Evolutionary conservation across 2,888 invertebrate genomes (phyloP).

Genomic region (Acanthococcus lagerstroemiae): DNA sequence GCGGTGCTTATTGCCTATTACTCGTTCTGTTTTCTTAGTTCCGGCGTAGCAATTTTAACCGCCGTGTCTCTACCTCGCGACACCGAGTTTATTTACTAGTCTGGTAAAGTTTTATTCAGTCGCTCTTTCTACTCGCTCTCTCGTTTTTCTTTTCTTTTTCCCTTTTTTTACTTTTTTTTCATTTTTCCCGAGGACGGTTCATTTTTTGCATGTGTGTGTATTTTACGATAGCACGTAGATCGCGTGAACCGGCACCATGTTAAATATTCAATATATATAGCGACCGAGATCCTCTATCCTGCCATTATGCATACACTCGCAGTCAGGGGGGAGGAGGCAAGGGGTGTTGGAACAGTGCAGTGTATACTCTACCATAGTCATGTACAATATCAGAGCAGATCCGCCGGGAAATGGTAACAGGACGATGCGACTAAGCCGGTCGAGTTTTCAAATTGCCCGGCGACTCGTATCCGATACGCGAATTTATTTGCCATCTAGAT

Average conservation of each 20-base stretch:
- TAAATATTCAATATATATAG: neutral
- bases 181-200: neutral
- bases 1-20: slow-evolving; percentile 28
- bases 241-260: neutral
- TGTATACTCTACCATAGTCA: no score
- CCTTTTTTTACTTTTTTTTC: neutral
- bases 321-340: no score
- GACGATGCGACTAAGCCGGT: no score
- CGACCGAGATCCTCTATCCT: neutral
- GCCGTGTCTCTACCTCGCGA: neutral
- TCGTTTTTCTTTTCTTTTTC: neutral
- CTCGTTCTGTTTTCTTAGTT: slow-evolving; percentile 18
- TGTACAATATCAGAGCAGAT: no score
- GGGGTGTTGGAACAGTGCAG: no score
- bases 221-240: neutral
- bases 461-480: no score
- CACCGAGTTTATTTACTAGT: neutral
- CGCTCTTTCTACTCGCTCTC: neutral
- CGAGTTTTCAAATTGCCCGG: no score
- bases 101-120: neutral
- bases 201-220: neutral
- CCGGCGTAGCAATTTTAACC: slow-evolving; percentile 18
- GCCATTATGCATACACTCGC: no score
- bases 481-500: no score
- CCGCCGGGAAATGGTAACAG: no score